A percentile compares a stretch with the other conserved stretches of the same genome.
These are phyloP conservation scores for Lymantria monacha DNA, from an alignment of 2,888 invertebrate genomes.

Conservation along the genomic window DNA sequence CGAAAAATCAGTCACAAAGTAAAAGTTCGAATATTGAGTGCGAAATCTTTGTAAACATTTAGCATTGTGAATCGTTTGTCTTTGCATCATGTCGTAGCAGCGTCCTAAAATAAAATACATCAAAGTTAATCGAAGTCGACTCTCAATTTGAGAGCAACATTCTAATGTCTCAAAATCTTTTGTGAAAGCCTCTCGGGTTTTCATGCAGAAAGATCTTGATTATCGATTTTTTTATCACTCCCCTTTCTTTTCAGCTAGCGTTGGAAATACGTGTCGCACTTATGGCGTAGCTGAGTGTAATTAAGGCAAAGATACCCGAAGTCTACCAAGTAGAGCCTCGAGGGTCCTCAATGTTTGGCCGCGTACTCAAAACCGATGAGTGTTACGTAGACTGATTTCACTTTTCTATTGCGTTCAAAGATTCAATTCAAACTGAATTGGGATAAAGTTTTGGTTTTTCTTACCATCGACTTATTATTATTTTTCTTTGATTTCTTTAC, in stretches of 20 bases:
- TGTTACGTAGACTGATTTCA: constrained; percentile 68
- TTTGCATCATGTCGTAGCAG: constrained; percentile 14
- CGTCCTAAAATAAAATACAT: constrained; percentile 43
- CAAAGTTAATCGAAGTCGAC: constrained; percentile 48
- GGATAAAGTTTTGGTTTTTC: constrained; percentile 44
- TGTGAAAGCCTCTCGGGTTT: constrained; percentile 46
- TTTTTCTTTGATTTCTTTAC: constrained; percentile 31
- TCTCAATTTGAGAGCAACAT: constrained; percentile 48
- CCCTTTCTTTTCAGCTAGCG: constrained; percentile 55
- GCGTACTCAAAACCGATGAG: constrained; percentile 71
- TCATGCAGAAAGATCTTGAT: constrained; percentile 50
- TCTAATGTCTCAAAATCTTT: constrained; percentile 52
- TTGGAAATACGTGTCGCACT: constrained; percentile 71
- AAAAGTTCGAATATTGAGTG: constrained; percentile 16
- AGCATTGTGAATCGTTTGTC: constrained; percentile 31
- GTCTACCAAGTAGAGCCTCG: constrained; percentile 62
- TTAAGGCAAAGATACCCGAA: constrained; percentile 81
- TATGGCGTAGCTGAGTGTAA: constrained; percentile 66
- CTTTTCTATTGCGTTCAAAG: constrained; percentile 67
- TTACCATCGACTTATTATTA: constrained; percentile 29
- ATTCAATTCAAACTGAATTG: constrained; percentile 72
- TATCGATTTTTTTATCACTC: constrained; percentile 51
- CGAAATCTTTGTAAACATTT: constrained; percentile 28
- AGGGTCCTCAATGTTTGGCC: constrained; percentile 68
- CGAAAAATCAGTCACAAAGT: constrained; percentile 14